Conservation (phyloP, 2,888 invertebrate genomes). For the Gisinianus flammeolus region DNA sequence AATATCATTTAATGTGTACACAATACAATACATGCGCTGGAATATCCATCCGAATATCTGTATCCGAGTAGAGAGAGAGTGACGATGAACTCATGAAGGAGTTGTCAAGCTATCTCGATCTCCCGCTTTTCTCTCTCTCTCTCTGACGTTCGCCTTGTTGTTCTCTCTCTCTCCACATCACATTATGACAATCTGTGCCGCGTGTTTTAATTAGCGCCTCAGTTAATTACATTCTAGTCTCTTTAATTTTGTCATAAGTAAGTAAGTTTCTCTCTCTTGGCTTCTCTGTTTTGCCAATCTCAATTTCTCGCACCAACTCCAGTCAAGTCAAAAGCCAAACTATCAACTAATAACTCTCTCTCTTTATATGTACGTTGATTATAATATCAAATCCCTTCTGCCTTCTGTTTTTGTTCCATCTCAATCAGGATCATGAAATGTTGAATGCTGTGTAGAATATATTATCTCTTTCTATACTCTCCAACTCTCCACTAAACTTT, state of each 20-base stretch:
- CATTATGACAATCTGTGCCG: conserved; percentile 59
- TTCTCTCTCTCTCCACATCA: conserved; percentile 51
- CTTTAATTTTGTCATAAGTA: conserved; percentile 35
- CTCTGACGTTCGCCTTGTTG: conserved; percentile 14
- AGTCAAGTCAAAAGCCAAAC: not conserved
- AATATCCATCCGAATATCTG: not conserved
- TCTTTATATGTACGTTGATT: not conserved
- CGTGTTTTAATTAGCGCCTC: conserved; percentile 59
- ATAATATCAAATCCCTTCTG: not conserved
- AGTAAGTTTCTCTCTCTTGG: conserved; percentile 11
- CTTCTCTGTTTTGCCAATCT: not conserved
- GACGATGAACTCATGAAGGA: not conserved
- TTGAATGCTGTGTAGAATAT: not conserved
- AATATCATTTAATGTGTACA: no score
- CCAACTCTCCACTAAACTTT: no score
- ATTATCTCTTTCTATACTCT: not conserved
- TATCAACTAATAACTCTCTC: not conserved
- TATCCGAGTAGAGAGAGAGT: not conserved
- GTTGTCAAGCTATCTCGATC: conserved; percentile 1
- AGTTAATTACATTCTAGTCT: conserved; percentile 54
- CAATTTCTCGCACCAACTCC: not conserved
- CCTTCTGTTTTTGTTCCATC: not conserved
- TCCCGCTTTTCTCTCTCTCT: not conserved
- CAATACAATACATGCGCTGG: not conserved
- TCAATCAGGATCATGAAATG: not conserved